Evolutionary conservation across 2,797 vertebrate genomes (phyloP).

Genomic region (Coregonus suidteri): DNA sequence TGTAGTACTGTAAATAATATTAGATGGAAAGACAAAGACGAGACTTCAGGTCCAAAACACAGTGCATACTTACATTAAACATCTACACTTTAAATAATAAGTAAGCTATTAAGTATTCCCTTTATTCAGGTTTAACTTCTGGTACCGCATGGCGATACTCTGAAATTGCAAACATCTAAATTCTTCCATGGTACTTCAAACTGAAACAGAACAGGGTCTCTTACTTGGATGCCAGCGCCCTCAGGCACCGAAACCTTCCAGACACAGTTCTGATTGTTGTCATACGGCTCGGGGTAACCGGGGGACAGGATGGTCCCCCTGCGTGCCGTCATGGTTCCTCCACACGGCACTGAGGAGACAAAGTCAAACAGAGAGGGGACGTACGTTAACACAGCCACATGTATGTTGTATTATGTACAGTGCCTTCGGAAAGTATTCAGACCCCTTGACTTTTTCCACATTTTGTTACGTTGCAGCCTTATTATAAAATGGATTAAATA

Average conservation of each 20-base stretch:
- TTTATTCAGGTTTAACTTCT: conserved; percentile 46
- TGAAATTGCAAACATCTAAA: conserved; percentile 17
- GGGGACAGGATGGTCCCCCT: conserved; percentile 95
- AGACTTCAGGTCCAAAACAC: conserved; percentile 20
- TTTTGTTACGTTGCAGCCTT: too few relatives aligned
- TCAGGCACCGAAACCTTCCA: conserved; percentile 99
- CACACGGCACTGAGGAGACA: conserved; percentile 87
- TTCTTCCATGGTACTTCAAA: neutral
- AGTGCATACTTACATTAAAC: conserved; percentile 42
- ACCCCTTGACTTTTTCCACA: too few relatives aligned
- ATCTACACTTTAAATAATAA: conserved; percentile 42
- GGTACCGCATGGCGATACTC: conserved; percentile 12
- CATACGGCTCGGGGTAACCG: conserved; percentile 94
- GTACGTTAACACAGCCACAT: neutral
- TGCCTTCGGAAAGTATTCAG: too few relatives aligned
- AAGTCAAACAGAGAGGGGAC: neutral
- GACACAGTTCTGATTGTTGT: conserved; percentile 98
- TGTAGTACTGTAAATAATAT: neutral
- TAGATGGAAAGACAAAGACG: neutral
- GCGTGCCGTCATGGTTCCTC: conserved; percentile 89
- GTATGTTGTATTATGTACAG: too few relatives aligned
- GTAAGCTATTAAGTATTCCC: conserved; percentile 43
- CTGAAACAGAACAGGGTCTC: neutral
- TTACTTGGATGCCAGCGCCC: conserved; percentile 97
- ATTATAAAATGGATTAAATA: too few relatives aligned